Conservation (phyloP, 64 coral and sea anemone genomes). For the Montipora cactus region DNA sequence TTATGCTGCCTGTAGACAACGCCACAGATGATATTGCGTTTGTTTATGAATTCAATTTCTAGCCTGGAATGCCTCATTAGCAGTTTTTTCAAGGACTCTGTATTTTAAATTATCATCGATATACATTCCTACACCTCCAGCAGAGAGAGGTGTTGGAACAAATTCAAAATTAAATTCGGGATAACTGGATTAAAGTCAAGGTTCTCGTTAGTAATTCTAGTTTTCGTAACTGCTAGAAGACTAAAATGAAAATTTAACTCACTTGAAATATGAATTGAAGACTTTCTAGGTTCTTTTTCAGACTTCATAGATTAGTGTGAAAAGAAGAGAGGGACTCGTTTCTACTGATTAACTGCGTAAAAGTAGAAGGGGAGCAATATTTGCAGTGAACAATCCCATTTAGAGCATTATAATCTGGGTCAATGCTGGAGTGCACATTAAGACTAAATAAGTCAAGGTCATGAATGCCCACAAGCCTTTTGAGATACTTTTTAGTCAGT, state of each 20-base stretch:
- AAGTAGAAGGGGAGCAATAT: slow-evolving; percentile 36
- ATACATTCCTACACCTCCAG: no score
- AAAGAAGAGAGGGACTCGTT: slow-evolving; percentile 9
- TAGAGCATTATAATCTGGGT: slow-evolving; percentile 35
- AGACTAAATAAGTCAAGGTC: slow-evolving; percentile 33
- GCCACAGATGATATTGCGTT: slow-evolving; percentile 46
- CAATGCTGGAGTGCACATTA: slow-evolving; percentile 40
- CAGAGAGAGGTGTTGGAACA: no score
- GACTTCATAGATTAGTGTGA: slow-evolving; percentile 12
- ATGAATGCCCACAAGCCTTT: neutral
- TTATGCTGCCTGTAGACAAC: slow-evolving; percentile 29
- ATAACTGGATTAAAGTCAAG: slow-evolving; percentile 45
- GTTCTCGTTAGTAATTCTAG: slow-evolving; percentile 37
- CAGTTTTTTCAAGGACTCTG: slow-evolving; percentile 30
- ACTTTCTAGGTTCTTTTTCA: neutral
- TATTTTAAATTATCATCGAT: slow-evolving; percentile 1
- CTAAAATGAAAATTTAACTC: slow-evolving; percentile 60
- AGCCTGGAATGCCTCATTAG: slow-evolving; percentile 38
- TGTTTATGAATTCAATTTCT: neutral
- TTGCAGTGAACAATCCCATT: neutral
- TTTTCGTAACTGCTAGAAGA: slow-evolving; percentile 39
- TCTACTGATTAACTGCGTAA: slow-evolving; percentile 7
- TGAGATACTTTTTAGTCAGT: no score
- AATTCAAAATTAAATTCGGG: slow-evolving; percentile 33
- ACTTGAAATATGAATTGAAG: slow-evolving; percentile 21